These are phyloP conservation scores for Leptodactylus fuscus DNA, from an alignment of 2,113 vertebrate species.

Conservation along the genomic window DNA sequence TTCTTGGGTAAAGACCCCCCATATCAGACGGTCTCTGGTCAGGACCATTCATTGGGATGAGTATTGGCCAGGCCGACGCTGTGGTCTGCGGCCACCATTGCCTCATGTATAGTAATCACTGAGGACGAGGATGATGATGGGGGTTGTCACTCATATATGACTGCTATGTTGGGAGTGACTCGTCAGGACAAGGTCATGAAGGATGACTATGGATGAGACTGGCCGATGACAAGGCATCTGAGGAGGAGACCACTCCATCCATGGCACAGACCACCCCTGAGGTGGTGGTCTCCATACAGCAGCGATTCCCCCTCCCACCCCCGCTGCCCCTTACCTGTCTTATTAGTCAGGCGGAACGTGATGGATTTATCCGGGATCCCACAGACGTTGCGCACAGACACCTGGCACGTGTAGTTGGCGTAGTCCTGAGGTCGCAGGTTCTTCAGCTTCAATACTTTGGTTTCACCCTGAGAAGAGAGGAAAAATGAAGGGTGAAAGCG, in stretches of 20 bases:
- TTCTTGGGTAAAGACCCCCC: no score
- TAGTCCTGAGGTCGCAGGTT: conserved; percentile 94
- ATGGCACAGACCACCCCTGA: no score
- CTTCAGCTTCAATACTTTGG: conserved; percentile 97
- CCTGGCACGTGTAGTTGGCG: conserved; percentile 94
- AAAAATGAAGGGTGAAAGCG: not conserved
- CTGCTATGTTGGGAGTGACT: no score
- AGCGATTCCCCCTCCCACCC: not conserved
- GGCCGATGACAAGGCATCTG: not conserved
- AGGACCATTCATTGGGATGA: no score
- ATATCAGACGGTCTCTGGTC: no score
- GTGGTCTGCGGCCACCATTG: not conserved
- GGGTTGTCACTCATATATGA: no score
- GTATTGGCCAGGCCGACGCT: no score
- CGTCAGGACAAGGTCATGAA: not conserved
- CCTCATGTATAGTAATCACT: not conserved
- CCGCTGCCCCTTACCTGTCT: conserved; percentile 79
- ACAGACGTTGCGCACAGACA: conserved; percentile 95
- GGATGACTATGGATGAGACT: not conserved
- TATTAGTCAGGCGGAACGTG: conserved; percentile 93
- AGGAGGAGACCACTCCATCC: no score
- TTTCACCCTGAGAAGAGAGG: conserved; percentile 84
- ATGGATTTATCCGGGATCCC: conserved; percentile 92
- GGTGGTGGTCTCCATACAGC: no score
- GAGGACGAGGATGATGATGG: not conserved